Evolutionary conservation across 2,888 invertebrate species (phyloP), one percentile per base, ranked within the genome.

Genomic region (Cheilosia impressa): DNA sequence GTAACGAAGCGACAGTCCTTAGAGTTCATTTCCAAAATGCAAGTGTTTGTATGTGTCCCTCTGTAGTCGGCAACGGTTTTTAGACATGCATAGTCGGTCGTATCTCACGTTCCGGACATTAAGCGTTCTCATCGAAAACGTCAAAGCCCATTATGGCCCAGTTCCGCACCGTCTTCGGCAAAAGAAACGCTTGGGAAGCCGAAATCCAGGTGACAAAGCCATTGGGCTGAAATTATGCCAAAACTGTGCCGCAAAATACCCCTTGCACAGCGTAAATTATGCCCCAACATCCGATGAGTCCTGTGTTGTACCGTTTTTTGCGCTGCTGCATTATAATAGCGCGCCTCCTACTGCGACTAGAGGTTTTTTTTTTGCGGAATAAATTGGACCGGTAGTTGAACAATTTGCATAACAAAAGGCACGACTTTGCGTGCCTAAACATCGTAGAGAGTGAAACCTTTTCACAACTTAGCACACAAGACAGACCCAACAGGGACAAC

Each of bases 401-500:
- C 85, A 85, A 85, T 85, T 85, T 85, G 85, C 85, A 85, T 85
- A 81, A 85, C 85, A 85, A 85, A 85, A 81, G 85, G 85, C 72
- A 68, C 66, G 81, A 77, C 85, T 77, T 85, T 85, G 85, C 85
- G 85, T 85, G 85, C 77, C 68, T 85, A 81, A 81, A 81, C 81
- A 81, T 85, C 85, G 71, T 85, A 85, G 85, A 85, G 85, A 81
- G 81, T 85, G 85, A 85, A 85, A 85, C 76, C 81, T 81, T 85
- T 85, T 85, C 85, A 85, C 85, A 85, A 85, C 71, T 85, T 85
- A 85, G 72, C 85, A 72, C 85, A 72, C 85, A 85, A 81, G 80
- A 50, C 83, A 79, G 62, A 45, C 63, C 68, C 55, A 69, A 75
- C 69, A 63, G 17, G n/a, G n/a, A 52, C 22, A 34, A 65, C 41